Evolutionary conservation across 2,888 invertebrate genomes (phyloP), one percentile per base, ranked within the genome.

Genomic region (Noctua comes): DNA sequence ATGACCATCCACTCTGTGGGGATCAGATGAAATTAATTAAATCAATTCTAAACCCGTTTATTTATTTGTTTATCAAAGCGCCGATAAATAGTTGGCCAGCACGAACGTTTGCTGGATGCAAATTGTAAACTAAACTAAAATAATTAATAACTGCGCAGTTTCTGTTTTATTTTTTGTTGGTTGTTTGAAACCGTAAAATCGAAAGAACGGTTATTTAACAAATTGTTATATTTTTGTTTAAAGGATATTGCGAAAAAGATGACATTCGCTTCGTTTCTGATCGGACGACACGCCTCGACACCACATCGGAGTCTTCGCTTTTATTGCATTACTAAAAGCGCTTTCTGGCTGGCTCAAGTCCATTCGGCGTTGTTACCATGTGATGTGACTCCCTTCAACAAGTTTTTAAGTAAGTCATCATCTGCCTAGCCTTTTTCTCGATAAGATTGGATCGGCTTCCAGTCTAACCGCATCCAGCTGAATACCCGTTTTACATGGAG

Each of bases 1-100:
- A 77, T 84, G 77, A 72, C 86, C 84, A 62, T 77, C 71, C 86
- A 72, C 5, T 64, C 57, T 24, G 51, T 59, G 10, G 43, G 70
- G 46, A 57, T 73, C 27, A 24, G 59, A 71, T 73, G 64, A 68
- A 75, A 79, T 77, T 86, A 86, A 86, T 84, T 66, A 70, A 84
- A 83, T 78, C 57, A 70, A 70, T 83, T 86, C 86, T 79, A 84
- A 76, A 65, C 51, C 51, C 66, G 75, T 86, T 86, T 73, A 79
- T 86, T 79, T 83, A 86, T 79, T 83, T 83, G 83, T 83, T 71
- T 68, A 79, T 36, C 36, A 65, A 70, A 72, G 65, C 65, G 68
- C 27, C 51, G 27, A 31, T 83, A 64, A 78, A 86, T 83, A 74
- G 54, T 69, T 72, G 21, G 48, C 13, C n/a, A 69, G 84, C 51